Evolutionary conservation across 2,113 vertebrate species (phyloP).

Genomic region (Rhegmatorhina hoffmannsi): DNA sequence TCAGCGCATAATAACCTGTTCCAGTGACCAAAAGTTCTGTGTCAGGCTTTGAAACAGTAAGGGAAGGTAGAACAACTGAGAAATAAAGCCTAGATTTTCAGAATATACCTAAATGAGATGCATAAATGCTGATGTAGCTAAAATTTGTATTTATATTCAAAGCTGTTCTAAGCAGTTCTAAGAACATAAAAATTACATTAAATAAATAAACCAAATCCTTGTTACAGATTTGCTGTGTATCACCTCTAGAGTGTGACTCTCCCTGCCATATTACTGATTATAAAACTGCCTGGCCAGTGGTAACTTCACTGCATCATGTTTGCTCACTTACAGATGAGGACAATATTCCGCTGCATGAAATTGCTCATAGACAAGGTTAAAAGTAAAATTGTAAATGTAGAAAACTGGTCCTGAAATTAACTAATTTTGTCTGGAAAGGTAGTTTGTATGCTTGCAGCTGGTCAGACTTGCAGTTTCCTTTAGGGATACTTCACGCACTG

Average conservation of each 20-base stretch:
- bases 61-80: neutral
- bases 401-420: neutral
- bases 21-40: neutral
- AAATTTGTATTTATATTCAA: conserved; percentile 14
- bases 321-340: neutral
- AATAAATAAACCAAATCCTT: neutral
- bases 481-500: neutral
- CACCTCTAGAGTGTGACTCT: neutral
- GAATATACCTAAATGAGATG: neutral
- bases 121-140: conserved; percentile 13
- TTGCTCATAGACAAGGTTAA: neutral
- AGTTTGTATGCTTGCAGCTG: neutral
- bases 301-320: neutral
- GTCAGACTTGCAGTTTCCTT: neutral
- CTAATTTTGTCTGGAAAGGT: neutral
- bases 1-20: accelerated
- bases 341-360: neutral
- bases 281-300: neutral
- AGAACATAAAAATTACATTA: conserved; percentile 22
- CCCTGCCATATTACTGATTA: neutral
- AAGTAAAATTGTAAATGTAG: neutral
- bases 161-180: conserved; percentile 27
- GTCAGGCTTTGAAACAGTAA: neutral
- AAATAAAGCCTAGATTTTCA: neutral
- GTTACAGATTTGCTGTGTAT: neutral